phyloP scores from a whole-genome alignment of 2,888 invertebrate genomes.

The Pollenia angustigena region DNA sequence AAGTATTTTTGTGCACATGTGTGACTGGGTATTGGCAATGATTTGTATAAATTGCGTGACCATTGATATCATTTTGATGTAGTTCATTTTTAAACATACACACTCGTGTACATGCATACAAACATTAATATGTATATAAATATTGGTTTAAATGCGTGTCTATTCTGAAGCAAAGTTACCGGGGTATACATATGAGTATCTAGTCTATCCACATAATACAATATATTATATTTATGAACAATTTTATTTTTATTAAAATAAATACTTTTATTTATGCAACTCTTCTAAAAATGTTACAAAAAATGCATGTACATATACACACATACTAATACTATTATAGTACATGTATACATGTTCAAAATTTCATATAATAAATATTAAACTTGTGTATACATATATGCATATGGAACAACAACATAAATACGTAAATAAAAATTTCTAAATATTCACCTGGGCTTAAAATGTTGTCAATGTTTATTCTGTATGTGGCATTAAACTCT shows the following conservation, averaged over 20 bases:
- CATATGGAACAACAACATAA: not conserved
- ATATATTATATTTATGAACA: not conserved
- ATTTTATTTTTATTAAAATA: constrained; percentile 11
- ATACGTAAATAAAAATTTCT: constrained; percentile 47
- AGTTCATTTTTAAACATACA: constrained; percentile 15
- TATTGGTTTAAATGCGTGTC: not conserved
- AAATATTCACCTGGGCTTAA: constrained; percentile 57
- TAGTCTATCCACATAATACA: no score
- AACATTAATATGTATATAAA: not conserved
- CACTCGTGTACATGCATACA: not conserved
- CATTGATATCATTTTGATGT: constrained; percentile 31
- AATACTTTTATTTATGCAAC: constrained; percentile 29
- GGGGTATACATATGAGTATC: no score
- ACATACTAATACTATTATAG: not conserved
- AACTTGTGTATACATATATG: not conserved
- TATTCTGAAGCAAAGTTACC: not conserved
- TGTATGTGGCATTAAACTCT: constrained; percentile 21
- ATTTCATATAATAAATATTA: constrained; percentile 3
- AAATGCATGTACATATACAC: not conserved
- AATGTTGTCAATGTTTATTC: constrained; percentile 32
- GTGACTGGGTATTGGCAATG: constrained; percentile 10
- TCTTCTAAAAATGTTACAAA: constrained; percentile 1
- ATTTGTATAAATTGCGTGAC: constrained; percentile 64
- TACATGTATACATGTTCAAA: not conserved
- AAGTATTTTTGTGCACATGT: not conserved